Base-by-base conservation (phyloP, 2,113 vertebrate genomes). In the Macrotus californicus region DNA sequence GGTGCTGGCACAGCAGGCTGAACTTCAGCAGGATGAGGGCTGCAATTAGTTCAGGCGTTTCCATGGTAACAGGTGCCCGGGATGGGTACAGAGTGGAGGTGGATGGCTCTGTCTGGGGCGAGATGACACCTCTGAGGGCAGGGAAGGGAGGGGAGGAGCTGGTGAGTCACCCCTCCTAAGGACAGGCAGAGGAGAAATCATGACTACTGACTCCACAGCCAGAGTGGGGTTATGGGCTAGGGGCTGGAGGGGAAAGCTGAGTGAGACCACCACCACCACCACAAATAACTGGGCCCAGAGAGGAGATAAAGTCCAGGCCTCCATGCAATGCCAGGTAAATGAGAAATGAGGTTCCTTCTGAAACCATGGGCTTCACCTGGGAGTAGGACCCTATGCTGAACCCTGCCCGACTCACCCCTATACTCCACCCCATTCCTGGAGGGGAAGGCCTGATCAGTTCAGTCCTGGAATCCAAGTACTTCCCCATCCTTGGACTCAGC, bases 11-110 rank as follows among this genome's bases (percentile, higher is more conserved):
- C 91, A 72, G 69, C 46, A 54, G 77, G 85, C 97, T 96, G 82
- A 96, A 96, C 96, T 94, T 89, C 80, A 86, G 95, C 59, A 54
- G 96, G 77, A 93, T 87, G 67, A 97, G 86, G 96, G 95, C 9
- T 97, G 96, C 96, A 97, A 97, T 97, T 97, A 97, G 85, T 93
- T 92, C 13, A 56, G 85, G 96, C 52, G 52, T 97, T 95, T 86
- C 93, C 95, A 77, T 91, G 94, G 96, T 59, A 96, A 96, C 7
- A 73, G 91, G 77, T 96, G 96, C 94, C 97, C 95, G 87, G 85
- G 94, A 91, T 80, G 97, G 94, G 66, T 96, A 95, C 88, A 86
- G 81, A 82, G 97, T 93, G 94, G 97, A 95, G 96, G 96, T 96
- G 95, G 95, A 90, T 87, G 86, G 96, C 80, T 96, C 97, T 91